Evolutionary conservation across 2,797 vertebrate genomes (phyloP), one percentile per base, ranked within the genome.

Genomic region (Sarcoramphus papa): DNA sequence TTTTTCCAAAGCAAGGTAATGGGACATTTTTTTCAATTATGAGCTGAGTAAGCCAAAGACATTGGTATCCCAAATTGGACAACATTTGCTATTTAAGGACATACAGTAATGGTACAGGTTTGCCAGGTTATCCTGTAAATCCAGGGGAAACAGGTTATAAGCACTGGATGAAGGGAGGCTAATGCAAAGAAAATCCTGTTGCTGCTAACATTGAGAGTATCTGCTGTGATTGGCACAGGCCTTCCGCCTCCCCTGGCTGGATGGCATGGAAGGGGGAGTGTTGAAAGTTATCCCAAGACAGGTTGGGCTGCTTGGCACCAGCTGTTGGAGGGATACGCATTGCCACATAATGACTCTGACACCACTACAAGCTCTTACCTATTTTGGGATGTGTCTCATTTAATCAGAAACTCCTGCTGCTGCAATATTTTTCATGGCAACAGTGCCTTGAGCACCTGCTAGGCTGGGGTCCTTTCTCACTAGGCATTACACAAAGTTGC

Each of bases 191-290:
- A 70, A 77, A 90, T 53, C 19, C 13, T 1, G 0, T 45, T 53
- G 7, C 21, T 92, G 8, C 40, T 69, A 56, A 43, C 0, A 0
- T 31, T 60, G 41, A 64, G 45, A 67, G 9, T 33, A 91, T 8
- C 16, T 62, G 47, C 50, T 69, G 7, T 20, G 68, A 40, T 6
- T 48, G 43, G 16, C 12, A 23, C 13, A 75, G 47, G 15, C 4
- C 9, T 53, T 72, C 16, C 12, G 8, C 15, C n/a, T 70, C 4
- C 23, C 24, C 31, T n/a, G 30, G 14, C 14, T 75, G 16, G 20
- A 37, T 25, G 35, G 7, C n/a, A 76, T 9, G 2, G 54, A 18
- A 43, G 1, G 0, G 4, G 3, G 4, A 0, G 50, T 27, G 11
- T 57, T 41, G 50, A 35, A 45, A 65, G 1, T 3, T 17, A 28